phyloP scores from a whole-genome alignment of 2,888 invertebrate genomes.

The Hypselothyrea guttata region DNA sequence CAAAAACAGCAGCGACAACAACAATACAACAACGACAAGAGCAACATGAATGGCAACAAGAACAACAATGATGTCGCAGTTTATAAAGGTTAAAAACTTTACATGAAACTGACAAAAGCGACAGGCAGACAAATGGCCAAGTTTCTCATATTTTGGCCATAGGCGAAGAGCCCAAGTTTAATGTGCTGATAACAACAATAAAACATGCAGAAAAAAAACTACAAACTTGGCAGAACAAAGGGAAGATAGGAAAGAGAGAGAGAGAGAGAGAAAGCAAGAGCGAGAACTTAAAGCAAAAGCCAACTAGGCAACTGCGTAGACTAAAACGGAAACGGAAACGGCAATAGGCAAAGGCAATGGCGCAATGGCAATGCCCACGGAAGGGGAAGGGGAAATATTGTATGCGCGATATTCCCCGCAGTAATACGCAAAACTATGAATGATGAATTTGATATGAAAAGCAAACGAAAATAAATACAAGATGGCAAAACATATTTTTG shows the following conservation, averaged over 20 bases:
- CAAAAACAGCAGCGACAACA: constrained; percentile 22
- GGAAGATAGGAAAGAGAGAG: constrained; percentile 6
- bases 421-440: constrained; percentile 26
- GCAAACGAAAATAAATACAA: constrained; percentile 4
- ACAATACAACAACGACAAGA: constrained; percentile 5
- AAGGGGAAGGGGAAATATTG: constrained; percentile 6
- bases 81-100: constrained; percentile 60
- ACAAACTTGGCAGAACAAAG: constrained; percentile 11
- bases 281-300: neutral
- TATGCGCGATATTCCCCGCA: constrained; percentile 17
- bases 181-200: constrained; percentile 28
- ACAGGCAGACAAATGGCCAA: constrained; percentile 38
- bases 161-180: constrained; percentile 15
- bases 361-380: constrained; percentile 23
- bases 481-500: constrained; percentile 1
- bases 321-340: constrained; percentile 29
- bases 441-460: constrained; percentile 20
- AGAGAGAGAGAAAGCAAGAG: neutral
- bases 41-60: neutral
- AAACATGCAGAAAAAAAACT: constrained; percentile 43
- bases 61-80: constrained; percentile 35
- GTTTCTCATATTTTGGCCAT: constrained; percentile 9
- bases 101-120: constrained; percentile 41
- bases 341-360: constrained; percentile 12
- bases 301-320: neutral